Evolutionary conservation across 2,888 invertebrate species (phyloP), one percentile per base, ranked within the genome.

Genomic region (Dimorphilus gyrociliatus): DNA sequence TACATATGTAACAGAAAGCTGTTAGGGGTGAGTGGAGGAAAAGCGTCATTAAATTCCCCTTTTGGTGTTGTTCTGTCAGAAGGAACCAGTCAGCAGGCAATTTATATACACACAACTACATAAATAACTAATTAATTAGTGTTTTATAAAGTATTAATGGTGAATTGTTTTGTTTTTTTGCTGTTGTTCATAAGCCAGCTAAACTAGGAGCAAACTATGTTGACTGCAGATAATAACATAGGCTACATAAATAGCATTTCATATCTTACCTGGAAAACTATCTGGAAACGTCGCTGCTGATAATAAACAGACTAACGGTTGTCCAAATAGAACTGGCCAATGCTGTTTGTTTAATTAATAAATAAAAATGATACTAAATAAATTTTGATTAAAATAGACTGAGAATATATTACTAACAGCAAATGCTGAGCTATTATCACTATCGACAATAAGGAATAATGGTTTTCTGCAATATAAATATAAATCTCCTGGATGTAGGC

Each of bases 11-110:
- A 67, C 86, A 86, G 57, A 90, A 76, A 40, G 82, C 85, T 51
- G 81, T 79, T 54, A 90, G 69, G 25, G 92, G 90, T 53, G 81
- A 80, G 67, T 90, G 86, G 47, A 92, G 75, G 70, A 92, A 92
- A 58, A 90, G 69, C 16, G 90, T 90, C 67, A 92, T 86, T 45
- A 92, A 69, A 53, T 80, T 85, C 37, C 90, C 92, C 53, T 56
- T 60, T 44, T 82, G 78, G 39, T 63, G 57, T 39, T 64, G 63
- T 36, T 65, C 67, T 69, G 76, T 23, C 47, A n/a, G n/a, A n/a
- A 15, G n/a, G 15, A 28, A 5, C 10, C 15, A 16, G 18, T n/a
- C n/a, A 28, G 4, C 15, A 5, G 7, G n/a, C 10, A n/a, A 13
- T 15, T 4, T 28, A n/a, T 15, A 28, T 17, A 30, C 16, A 13